Evolutionary conservation across 2,113 vertebrate species (phyloP).

Genomic region (Pundamilia nyererei): DNA sequence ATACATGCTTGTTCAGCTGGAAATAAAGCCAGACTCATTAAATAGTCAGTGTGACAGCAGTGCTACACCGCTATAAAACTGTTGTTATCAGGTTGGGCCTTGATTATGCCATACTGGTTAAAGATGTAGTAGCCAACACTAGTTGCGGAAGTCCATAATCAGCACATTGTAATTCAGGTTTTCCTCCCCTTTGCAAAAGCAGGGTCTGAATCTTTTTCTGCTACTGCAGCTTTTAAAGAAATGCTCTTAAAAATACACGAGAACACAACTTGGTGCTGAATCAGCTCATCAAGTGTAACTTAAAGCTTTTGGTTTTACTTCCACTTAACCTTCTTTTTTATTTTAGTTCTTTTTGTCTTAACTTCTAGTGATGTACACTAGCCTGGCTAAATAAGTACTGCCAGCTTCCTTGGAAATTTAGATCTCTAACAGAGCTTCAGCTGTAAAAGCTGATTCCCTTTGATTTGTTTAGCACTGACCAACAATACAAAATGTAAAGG

Average conservation of each 20-base stretch:
- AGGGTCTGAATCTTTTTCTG: background rate
- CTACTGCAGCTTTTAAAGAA: background rate
- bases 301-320: background rate
- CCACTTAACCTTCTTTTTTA: background rate
- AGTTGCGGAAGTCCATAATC: background rate
- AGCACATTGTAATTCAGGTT: background rate
- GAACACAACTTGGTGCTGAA: background rate
- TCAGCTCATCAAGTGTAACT: background rate
- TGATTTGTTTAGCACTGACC: background rate
- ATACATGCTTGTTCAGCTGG: background rate
- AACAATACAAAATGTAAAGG: background rate
- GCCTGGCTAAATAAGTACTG: background rate
- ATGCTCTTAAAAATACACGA: background rate
- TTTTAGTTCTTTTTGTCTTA: background rate
- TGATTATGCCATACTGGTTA: background rate
- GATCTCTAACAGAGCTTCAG: background rate
- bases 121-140: background rate
- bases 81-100: background rate
- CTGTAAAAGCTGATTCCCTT: background rate
- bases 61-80: background rate
- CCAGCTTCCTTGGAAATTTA: background rate
- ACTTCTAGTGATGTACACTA: background rate
- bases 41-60: background rate
- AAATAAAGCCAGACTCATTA: background rate
- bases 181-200: background rate